These are phyloP conservation scores for Lymantria dispar DNA, from an alignment of 2,888 invertebrate genomes.

Conservation along the genomic window DNA sequence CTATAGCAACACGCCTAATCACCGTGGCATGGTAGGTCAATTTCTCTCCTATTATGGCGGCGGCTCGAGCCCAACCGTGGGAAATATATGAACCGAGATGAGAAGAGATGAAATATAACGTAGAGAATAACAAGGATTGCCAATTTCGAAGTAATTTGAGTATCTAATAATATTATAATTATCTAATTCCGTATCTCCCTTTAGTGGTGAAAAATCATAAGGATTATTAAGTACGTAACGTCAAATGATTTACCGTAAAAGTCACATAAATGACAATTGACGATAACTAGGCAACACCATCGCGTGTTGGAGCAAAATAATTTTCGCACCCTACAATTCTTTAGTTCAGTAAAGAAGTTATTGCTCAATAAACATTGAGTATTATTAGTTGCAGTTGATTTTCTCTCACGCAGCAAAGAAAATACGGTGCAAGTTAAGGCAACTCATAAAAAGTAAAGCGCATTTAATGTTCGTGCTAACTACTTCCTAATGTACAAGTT, in stretches of 20 bases:
- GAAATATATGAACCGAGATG: no score
- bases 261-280: conserved; percentile 9
- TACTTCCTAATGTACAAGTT: background rate
- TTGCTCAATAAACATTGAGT: conserved; percentile 34
- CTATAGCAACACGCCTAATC: no score
- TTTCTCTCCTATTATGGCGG: no score
- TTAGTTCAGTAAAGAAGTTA: conserved; percentile 40
- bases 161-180: no score
- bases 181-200: no score
- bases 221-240: no score
- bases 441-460: conserved; percentile 4
- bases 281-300: conserved; percentile 21
- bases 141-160: no score
- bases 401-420: conserved; percentile 18
- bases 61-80: no score
- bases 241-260: background rate
- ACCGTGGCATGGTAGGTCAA: no score
- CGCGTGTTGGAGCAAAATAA: conserved; percentile 40
- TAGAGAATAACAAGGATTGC: no score
- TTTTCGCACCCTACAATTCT: conserved; percentile 31
- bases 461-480: background rate
- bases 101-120: no score
- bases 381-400: conserved; percentile 27
- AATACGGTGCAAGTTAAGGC: conserved; percentile 12
- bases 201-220: no score